Evolutionary conservation across 2,888 invertebrate species (phyloP).

Genomic region (Eumacrocentrus americanus): DNA sequence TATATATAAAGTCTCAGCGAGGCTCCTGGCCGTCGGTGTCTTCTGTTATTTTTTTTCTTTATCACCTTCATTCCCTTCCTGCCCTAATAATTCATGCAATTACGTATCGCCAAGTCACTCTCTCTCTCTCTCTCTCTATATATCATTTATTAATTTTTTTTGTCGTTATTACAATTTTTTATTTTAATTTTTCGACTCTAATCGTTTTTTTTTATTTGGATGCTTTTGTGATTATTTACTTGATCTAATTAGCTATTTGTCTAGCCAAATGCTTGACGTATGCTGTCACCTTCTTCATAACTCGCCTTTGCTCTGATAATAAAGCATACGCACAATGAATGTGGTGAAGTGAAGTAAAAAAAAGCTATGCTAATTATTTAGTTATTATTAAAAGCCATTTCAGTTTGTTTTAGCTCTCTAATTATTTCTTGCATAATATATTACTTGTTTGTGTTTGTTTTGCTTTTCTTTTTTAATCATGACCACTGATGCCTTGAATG

Average conservation of each 20-base stretch:
- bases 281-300: not conserved
- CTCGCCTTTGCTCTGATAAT: conserved; percentile 15
- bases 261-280: no score
- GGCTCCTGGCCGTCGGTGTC: conserved; percentile 33
- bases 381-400: conserved; percentile 10
- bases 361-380: conserved; percentile 34
- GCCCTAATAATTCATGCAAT: conserved; percentile 31
- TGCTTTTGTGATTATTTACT: conserved; percentile 15
- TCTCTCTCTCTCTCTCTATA: no score
- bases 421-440: conserved; percentile 10
- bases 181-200: conserved; percentile 17
- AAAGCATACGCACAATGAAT: conserved; percentile 24
- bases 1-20: conserved; percentile 29
- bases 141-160: conserved; percentile 16
- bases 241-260: no score
- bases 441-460: no score
- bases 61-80: conserved; percentile 16
- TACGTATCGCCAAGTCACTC: conserved; percentile 24
- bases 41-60: no score
- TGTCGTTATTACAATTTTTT: conserved; percentile 21
- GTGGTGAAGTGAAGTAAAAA: conserved; percentile 36
- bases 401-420: not conserved
- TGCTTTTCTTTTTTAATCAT: not conserved
- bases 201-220: conserved; percentile 14
- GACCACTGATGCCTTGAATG: not conserved